These are phyloP conservation scores for Varanus salvator DNA, from an alignment of 2,113 vertebrate species.

Conservation along the genomic window DNA sequence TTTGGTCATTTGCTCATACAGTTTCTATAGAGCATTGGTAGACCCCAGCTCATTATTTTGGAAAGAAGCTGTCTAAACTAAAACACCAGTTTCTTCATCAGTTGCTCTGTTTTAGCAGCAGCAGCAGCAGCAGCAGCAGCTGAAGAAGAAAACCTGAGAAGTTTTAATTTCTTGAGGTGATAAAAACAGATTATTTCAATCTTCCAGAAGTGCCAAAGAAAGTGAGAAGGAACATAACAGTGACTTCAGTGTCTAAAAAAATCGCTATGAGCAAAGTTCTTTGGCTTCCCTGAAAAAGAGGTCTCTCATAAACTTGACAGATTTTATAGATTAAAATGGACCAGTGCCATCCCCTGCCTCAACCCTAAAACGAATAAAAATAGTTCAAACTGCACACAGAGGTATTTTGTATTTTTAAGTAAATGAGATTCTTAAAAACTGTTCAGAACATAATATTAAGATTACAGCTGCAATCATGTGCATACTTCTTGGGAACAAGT, in stretches of 20 bases:
- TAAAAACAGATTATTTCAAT: slow-evolving; percentile 45
- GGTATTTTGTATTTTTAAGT: slow-evolving; percentile 26
- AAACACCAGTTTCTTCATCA: not conserved
- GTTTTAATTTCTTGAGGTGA: not conserved
- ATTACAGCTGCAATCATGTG: not conserved
- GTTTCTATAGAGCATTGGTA: not conserved
- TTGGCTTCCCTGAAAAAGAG: slow-evolving; percentile 9
- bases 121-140: not conserved
- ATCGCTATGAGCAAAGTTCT: slow-evolving; percentile 27
- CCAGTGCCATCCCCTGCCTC: not conserved
- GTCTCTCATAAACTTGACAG: slow-evolving; percentile 41
- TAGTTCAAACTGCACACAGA: slow-evolving; percentile 41
- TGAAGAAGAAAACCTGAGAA: not conserved
- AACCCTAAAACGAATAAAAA: slow-evolving; percentile 41
- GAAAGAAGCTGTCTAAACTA: not conserved
- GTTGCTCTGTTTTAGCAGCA: not conserved
- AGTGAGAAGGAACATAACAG: slow-evolving; percentile 52
- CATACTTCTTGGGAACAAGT: not conserved
- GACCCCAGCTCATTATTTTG: not conserved
- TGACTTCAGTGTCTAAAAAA: slow-evolving; percentile 39
- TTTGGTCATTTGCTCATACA: not conserved
- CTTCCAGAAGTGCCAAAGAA: slow-evolving; percentile 41
- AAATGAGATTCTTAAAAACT: slow-evolving; percentile 44
- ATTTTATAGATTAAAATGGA: slow-evolving; percentile 55
- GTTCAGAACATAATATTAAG: slow-evolving; percentile 34